These are phyloP conservation scores for Silurus asotus DNA, from an alignment of 2,113 vertebrate genomes.

Conservation along the genomic window DNA sequence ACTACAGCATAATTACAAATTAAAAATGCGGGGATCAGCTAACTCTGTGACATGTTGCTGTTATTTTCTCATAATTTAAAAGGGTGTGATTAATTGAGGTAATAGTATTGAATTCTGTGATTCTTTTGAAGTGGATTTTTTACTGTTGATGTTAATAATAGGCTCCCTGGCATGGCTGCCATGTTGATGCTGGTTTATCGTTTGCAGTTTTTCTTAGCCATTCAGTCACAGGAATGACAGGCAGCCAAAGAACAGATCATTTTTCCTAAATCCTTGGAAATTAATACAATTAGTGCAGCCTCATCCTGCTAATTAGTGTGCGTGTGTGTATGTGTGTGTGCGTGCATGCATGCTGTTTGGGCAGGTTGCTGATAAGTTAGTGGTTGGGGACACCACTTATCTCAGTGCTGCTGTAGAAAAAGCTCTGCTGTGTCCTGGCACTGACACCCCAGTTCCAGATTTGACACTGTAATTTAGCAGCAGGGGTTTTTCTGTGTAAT, in stretches of 20 bases:
- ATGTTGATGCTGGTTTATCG: conserved; percentile 67
- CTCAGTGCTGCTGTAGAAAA: conserved; percentile 81
- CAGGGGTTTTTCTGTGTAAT: not conserved
- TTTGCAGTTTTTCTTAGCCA: conserved; percentile 90
- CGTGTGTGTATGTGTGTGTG: conserved; percentile 47
- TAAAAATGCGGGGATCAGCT: conserved; percentile 7
- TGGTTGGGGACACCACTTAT: conserved; percentile 84
- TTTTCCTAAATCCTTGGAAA: conserved; percentile 99
- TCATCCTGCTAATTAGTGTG: conserved; percentile 97
- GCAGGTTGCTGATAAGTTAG: conserved; percentile 83
- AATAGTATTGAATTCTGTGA: conserved; percentile 27
- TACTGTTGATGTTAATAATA: conserved; percentile 32
- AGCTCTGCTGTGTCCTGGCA: conserved; percentile 54
- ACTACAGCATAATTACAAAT: conserved; percentile 23
- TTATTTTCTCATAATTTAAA: conserved; percentile 25
- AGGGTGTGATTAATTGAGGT: conserved; percentile 2
- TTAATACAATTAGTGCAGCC: conserved; percentile 99
- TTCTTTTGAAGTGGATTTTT: conserved; percentile 25
- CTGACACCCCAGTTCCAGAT: not conserved
- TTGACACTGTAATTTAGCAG: conserved; percentile 14
- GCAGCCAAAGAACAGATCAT: conserved; percentile 88
- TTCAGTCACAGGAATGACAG: conserved; percentile 89
- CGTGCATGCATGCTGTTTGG: conserved; percentile 38
- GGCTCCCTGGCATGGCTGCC: conserved; percentile 45
- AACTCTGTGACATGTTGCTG: conserved; percentile 14